Evolutionary conservation across 2,888 invertebrate genomes (phyloP), one percentile per base, ranked within the genome.

Genomic region (Eristalinus aeneus): DNA sequence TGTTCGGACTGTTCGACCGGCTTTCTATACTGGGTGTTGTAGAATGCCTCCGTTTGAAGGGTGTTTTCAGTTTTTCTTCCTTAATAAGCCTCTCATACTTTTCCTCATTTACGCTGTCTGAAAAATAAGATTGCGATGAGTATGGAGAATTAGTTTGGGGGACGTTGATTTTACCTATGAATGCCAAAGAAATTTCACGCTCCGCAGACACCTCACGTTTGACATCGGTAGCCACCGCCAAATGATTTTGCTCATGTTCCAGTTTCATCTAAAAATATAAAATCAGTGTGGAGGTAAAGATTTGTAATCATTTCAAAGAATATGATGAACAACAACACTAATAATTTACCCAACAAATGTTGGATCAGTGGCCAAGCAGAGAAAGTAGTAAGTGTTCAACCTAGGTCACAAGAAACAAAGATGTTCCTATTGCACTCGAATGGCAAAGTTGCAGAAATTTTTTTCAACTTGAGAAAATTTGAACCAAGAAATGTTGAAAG

Each of bases 31-130:
- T 90, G 0, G 91, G 90, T 9, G 91, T 90, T 34, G 89, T 89
- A 0, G 92, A 92, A 54, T 92, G 90, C 8, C 93, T 91, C 5
- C 93, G 89, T 77, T 93, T 93, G 63, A 92, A 92, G 0, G 93
- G 92, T 1, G 92, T 92, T 88, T 92, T 92, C 2, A 93, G 72
- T 89, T 93, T 93, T 0, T 92, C 92, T 12, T 92, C 91, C 75
- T 91, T 91, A 0, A 92, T 87, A 0, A 93, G 88, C 34, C 91
- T 90, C 31, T 92, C 91, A 71, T 91, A 93, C 86, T 93, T 93
- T 20, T 90, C 89, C 69, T 92, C 93, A 88, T 93, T 93, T 34
- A 88, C 90, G 36, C 89, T 90, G 73, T 92, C 92, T 69, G 90
- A 74, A 56, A 91, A 89, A 46, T 89, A 53, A 23, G 56, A 27